Evolutionary conservation across 2,888 invertebrate genomes (phyloP), one percentile per base, ranked within the genome.

Genomic region (Mystacides longicornis): DNA sequence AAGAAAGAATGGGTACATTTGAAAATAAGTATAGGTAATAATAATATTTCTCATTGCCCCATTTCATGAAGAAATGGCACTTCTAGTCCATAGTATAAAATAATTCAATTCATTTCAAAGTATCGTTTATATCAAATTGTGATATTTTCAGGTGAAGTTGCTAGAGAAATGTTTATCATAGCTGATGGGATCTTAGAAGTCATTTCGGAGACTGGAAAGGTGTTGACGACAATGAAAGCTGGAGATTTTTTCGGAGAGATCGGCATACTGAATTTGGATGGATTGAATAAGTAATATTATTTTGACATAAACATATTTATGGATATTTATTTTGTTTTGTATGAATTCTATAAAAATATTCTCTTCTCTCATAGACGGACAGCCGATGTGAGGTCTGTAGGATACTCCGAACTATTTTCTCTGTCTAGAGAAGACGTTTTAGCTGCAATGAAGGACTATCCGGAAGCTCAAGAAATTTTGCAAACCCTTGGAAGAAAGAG

Each of bases 161-260:
- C 96, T 1, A 78, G 96, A 61, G 96, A 97, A 74, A 97, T 97
- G 96, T 97, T 96, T 69, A 97, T 97, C 65, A 96, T 97, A 68
- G 96, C 96, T 3, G 96, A 96, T 70, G 97, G 96, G 7, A 93
- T 96, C 65, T 78, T 96, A 54, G 95, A 96, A 74, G 95, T 96
- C 14, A 86, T 95, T 69, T 96, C 95, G 66, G 96, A 96, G 68
- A 87, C 88, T 9, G 95, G 95, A 0, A 83, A 89, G 65, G 93
- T 97, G 2, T 75, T 96, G 42, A 95, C 95, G 0, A 92, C 93
- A 22, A 95, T 97, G 95, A 93, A 92, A 67, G 93, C 96, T 1
- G 96, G 96, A 0, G 96, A 96, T 71, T 97, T 97, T 76, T 97
- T 97, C 67, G 96, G 96, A 1, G 96, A 97, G 77, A 97, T 97